Evolutionary conservation across 2,113 vertebrate genomes (phyloP).

Genomic region (Stegastes partitus): DNA sequence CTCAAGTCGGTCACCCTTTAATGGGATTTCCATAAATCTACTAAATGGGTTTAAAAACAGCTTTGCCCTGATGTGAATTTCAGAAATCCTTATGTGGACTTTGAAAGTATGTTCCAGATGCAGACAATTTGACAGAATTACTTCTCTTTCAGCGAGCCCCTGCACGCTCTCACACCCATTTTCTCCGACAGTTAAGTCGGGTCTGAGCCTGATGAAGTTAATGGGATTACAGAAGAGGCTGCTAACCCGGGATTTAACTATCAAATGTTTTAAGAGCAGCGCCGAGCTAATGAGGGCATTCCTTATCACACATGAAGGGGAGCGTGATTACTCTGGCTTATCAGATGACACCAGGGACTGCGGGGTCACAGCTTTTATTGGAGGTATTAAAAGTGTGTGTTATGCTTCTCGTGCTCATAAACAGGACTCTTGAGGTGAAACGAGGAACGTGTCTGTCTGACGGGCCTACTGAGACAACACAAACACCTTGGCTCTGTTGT

Average conservation of each 20-base stretch:
- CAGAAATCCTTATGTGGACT: conserved; percentile 55
- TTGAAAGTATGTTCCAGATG: conserved; percentile 63
- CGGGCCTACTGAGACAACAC: conserved; percentile 20
- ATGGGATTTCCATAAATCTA: conserved; percentile 77
- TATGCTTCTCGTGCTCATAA: conserved; percentile 38
- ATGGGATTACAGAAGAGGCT: conserved; percentile 78
- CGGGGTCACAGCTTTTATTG: conserved; percentile 57
- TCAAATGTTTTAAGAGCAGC: conserved; percentile 65
- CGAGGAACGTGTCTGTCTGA: conserved; percentile 24
- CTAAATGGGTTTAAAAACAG: conserved; percentile 75
- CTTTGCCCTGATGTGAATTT: conserved; percentile 56
- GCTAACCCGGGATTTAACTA: conserved; percentile 70
- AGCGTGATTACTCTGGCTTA: conserved; percentile 53
- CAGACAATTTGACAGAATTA: conserved; percentile 67
- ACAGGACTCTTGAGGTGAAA: conserved; percentile 46
- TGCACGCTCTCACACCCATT: conserved; percentile 45
- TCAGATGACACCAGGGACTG: conserved; percentile 58
- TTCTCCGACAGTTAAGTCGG: conserved; percentile 59
- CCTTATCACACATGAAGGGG: conserved; percentile 62
- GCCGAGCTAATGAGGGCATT: conserved; percentile 63
- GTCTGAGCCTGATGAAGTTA: conserved; percentile 68
- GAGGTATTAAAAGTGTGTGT: conserved; percentile 38
- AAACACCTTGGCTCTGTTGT: conserved; percentile 10
- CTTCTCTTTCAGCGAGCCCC: conserved; percentile 57
- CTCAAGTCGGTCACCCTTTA: conserved; percentile 69